Base-by-base conservation (phyloP, 2,797 vertebrate genomes). In the Etheostoma perlongum region DNA sequence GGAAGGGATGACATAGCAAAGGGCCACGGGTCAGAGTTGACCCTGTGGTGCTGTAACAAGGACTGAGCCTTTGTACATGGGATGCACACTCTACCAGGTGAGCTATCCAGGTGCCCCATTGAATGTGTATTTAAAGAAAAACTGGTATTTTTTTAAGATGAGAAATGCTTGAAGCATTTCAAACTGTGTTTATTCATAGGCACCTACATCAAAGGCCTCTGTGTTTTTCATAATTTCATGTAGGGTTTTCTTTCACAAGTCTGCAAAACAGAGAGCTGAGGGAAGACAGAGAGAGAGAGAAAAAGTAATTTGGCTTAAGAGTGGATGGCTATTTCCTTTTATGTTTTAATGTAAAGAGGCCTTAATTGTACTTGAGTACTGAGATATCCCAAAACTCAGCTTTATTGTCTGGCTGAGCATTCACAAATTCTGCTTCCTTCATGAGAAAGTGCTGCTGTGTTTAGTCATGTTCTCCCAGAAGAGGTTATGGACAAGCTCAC, bases 191-290 rank as follows among this genome's bases (percentile, higher is more conserved):
- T 87, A 86, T 91, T 89, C 79, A 76, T 82, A 81, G 66, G 76
- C 78, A 2, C 71, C 81, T 71, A 91, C 88, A 90, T 93, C 92
- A 92, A 91, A 93, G 84, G 79, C 65, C 46, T 74, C 73, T 90
- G 66, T 87, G 72, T 86, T 88, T 87, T 83, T 85, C 64, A 72
- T 90, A 79, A 89, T 92, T 90, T 88, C 53, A 60, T 75, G 88
- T 82, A 78, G 71, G 78, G 76, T 86, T 86, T 88, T 84, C 36
- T 68, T 72, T 70, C 79, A 78, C 75, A 81, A 73, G 72, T 78
- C 81, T 13, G 23, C 54, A 40, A 76, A 85, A 85, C 46, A 68
- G 72, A 79, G 55, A 21, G 58, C 66, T 60, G 40, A 42, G 78
- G 46, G 33, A 70, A 57, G 58, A 33, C n/a, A 42, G 33, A 33